Evolutionary conservation across 2,113 vertebrate genomes (phyloP).

Genomic region (Herpetotheres cachinnans): DNA sequence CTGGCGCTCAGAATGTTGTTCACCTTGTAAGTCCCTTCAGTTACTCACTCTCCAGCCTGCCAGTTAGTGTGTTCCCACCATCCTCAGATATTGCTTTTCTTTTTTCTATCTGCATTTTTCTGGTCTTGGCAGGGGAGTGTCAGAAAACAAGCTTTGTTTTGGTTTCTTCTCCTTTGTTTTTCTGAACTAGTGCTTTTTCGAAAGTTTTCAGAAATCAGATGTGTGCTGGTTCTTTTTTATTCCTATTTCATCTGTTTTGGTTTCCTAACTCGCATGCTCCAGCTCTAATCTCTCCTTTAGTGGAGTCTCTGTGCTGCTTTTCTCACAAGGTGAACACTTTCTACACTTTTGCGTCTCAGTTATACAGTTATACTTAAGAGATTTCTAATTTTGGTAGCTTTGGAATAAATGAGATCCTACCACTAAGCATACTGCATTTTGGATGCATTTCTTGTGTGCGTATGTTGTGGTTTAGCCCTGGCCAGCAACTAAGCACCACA

Average conservation of each 20-base stretch:
- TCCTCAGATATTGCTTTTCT: neutral
- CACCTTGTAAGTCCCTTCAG: neutral
- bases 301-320: neutral
- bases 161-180: slow-evolving; percentile 10
- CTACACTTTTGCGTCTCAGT: neutral
- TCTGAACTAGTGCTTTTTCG: neutral
- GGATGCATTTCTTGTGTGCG: neutral
- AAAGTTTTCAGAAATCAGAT: slow-evolving; percentile 11
- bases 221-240: neutral
- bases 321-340: neutral
- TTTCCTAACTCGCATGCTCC: neutral
- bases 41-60: neutral
- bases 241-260: neutral
- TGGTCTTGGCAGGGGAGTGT: neutral
- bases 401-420: neutral
- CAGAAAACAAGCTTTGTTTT: slow-evolving; percentile 5
- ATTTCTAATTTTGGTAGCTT: neutral
- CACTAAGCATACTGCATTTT: neutral
- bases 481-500: too few species aligned
- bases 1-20: neutral
- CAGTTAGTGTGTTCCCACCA: neutral
- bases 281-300: neutral
- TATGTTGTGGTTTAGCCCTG: neutral
- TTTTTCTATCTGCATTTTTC: neutral
- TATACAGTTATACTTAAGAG: neutral